Conservation (phyloP, 2,797 vertebrate genomes). For the Eurystomus glaucurus region DNA sequence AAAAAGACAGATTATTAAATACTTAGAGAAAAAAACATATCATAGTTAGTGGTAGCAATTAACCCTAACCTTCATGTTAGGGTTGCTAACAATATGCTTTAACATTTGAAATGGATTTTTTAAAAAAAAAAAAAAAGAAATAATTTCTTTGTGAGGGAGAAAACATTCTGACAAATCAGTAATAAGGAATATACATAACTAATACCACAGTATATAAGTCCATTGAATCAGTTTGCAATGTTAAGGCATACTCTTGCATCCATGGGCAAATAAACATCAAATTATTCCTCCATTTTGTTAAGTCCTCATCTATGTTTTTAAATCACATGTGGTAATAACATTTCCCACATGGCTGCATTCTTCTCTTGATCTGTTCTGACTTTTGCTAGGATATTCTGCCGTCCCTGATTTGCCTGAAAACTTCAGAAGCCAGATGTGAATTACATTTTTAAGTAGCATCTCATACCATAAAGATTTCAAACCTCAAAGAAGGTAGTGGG, state of each 20-base stretch:
- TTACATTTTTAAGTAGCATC: conserved; percentile 19
- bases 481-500: not conserved
- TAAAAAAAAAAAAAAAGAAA: accelerated
- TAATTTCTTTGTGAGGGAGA: not conserved
- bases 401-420: not conserved
- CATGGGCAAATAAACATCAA: not conserved
- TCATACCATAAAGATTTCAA: not conserved
- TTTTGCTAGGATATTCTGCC: not conserved
- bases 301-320: not conserved
- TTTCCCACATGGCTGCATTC: not conserved
- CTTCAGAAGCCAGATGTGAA: not conserved
- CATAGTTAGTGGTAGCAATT: not conserved
- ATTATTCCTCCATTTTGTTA: not conserved
- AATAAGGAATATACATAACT: not conserved
- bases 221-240: not conserved
- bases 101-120: not conserved
- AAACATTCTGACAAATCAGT: not conserved
- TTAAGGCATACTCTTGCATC: not conserved
- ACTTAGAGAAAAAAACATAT: not conserved
- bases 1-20: not conserved
- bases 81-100: too few species aligned
- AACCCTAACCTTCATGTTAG: too few species aligned
- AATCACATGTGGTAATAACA: not conserved
- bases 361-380: not conserved
- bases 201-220: not conserved